These are phyloP conservation scores for Gracilinanus agilis DNA, from an alignment of 2,113 vertebrate species.

Conservation along the genomic window DNA sequence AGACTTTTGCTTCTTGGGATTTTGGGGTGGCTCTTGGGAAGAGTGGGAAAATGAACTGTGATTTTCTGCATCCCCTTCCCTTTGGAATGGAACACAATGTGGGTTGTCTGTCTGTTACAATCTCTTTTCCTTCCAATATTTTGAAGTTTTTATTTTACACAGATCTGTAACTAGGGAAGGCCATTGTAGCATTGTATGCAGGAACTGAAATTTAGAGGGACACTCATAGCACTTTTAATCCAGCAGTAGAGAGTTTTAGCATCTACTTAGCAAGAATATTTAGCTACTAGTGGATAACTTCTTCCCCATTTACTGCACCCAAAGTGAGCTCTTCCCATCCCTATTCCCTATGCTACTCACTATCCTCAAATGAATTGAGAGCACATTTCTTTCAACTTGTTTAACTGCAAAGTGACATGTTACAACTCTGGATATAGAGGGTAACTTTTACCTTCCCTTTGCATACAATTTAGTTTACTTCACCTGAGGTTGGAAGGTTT, in stretches of 20 bases:
- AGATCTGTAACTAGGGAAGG: neutral
- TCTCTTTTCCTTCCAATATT: slow-evolving; percentile 38
- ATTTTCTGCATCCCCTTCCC: neutral
- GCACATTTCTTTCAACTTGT: neutral
- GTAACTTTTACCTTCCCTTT: neutral
- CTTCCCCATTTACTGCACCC: neutral
- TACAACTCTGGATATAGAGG: neutral
- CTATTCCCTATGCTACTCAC: neutral
- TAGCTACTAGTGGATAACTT: neutral
- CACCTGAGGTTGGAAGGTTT: no score
- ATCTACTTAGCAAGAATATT: neutral
- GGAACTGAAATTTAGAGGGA: neutral
- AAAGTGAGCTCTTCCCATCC: neutral
- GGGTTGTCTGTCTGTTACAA: slow-evolving; percentile 7
- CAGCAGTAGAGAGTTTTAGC: neutral
- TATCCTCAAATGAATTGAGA: neutral
- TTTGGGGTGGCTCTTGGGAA: neutral
- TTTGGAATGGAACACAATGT: neutral
- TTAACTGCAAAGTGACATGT: neutral
- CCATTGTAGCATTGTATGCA: neutral
- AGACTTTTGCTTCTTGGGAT: neutral
- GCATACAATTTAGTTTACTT: neutral
- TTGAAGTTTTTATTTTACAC: slow-evolving; percentile 14
- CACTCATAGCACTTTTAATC: slow-evolving; percentile 29
- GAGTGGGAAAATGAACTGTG: slow-evolving; percentile 2